phyloP scores from a whole-genome alignment of 1,140 invertebrate species.

The Eufriesea mexicana region DNA sequence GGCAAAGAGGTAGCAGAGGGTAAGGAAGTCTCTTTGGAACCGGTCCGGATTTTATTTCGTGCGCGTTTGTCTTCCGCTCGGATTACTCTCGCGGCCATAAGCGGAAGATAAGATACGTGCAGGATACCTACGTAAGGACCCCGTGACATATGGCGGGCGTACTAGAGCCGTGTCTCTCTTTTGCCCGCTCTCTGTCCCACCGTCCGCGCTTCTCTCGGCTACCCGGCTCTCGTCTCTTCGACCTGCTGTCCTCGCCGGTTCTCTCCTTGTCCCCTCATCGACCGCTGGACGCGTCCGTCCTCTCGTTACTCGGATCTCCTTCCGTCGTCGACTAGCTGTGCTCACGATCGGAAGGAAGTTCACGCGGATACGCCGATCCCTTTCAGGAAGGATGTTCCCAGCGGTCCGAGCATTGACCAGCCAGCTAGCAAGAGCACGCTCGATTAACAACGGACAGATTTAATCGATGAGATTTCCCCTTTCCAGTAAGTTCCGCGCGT shows the following conservation, averaged over 20 bases:
- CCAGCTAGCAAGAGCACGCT: constrained; percentile 1
- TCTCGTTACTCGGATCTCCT: constrained; percentile 30
- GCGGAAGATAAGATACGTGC: constrained; percentile 72
- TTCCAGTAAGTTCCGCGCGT: constrained; percentile 8
- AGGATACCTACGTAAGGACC: constrained; percentile 67
- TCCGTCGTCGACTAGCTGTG: constrained; percentile 26
- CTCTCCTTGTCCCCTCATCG: neutral
- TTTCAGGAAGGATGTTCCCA: constrained; percentile 47
- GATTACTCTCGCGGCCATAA: constrained; percentile 71
- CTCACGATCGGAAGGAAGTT: constrained; percentile 67
- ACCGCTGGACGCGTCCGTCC: constrained; percentile 20
- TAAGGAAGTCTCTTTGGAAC: constrained; percentile 66
- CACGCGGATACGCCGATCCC: constrained; percentile 30
- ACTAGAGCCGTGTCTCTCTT: constrained; percentile 21
- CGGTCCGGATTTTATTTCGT: constrained; percentile 74
- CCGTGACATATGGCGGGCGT: constrained; percentile 73
- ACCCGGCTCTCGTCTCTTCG: neutral
- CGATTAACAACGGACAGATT: constrained; percentile 42
- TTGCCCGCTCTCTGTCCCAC: neutral
- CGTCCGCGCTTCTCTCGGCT: neutral
- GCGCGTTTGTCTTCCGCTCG: constrained; percentile 71
- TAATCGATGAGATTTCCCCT: constrained; percentile 34
- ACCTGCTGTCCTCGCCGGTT: neutral
- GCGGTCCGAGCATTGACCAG: constrained; percentile 22
- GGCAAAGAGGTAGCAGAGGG: constrained; percentile 35